Evolutionary conservation across 2,113 vertebrate species (phyloP), one percentile per base, ranked within the genome.

Genomic region (Etheostoma cragini): DNA sequence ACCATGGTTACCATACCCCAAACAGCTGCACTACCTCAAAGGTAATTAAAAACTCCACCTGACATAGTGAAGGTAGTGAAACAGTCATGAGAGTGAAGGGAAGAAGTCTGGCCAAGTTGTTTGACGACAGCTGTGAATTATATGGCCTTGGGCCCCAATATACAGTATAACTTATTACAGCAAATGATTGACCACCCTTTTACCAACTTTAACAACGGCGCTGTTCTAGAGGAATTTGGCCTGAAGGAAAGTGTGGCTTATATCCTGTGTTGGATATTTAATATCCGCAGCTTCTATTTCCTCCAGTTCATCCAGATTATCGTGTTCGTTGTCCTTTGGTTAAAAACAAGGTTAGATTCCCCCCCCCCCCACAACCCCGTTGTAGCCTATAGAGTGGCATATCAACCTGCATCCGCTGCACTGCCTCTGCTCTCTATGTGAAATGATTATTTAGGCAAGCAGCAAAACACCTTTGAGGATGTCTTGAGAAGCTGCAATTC

Each of bases 401-500:
- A 42, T n/a, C 56, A 58, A 75, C 61, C 54, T 38, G 50, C 11
- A 58, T 64, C n/a, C 16, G 3, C 54, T 5, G 50, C 58, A 30
- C 22, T 13, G 45, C 1, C 24, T 62, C 53, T 82, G 54, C 26
- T 64, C 60, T 81, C 35, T 6, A 45, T 6, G 38, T 80, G 73
- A 77, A 76, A 84, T 74, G 47, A 76, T 78, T 78, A 88, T 88
- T 87, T 79, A 72, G 64, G 65, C 50, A 78, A 77, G 83, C 63
- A 68, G 82, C 49, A 82, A 47, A n/a, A 50, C 47, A 69, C 76
- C 70, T 78, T 5, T 21, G 16, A 76, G 72, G 74, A 64, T 64
- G 63, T 70, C 76, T 85, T 58, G 22, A 42, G 81, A 80, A 72
- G 84, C 68, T 72, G 87, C 87, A 91, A 85, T 89, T 90, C 88